phyloP scores from a whole-genome alignment of 2,797 vertebrate species.

The Fundulus diaphanus region DNA sequence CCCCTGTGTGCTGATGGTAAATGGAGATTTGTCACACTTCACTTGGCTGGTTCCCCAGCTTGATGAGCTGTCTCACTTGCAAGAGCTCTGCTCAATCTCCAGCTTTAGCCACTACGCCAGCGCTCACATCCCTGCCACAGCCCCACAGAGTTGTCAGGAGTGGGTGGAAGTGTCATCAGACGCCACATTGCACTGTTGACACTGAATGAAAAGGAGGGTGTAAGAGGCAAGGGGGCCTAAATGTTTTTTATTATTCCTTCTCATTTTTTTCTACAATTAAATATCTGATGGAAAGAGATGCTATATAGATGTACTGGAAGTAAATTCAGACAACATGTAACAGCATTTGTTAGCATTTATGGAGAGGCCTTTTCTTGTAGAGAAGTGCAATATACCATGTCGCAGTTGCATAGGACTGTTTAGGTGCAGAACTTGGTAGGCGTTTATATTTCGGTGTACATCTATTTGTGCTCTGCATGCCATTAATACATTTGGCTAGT shows the following conservation, averaged over 20 bases:
- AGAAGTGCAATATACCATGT: background rate
- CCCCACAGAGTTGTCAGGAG: conserved; percentile 55
- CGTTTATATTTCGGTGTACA: background rate
- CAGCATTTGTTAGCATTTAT: background rate
- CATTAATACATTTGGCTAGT: too few relatives aligned
- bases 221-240: conserved; percentile 34
- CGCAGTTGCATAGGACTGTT: background rate
- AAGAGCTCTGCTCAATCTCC: conserved; percentile 63
- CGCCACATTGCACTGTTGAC: conserved; percentile 76
- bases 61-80: conserved; percentile 81
- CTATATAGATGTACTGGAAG: background rate
- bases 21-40: conserved; percentile 88
- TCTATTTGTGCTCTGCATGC: background rate
- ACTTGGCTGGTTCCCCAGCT: conserved; percentile 82
- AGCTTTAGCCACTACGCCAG: conserved; percentile 65
- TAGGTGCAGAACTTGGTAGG: background rate
- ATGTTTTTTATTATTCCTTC: conserved; percentile 14
- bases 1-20: conserved; percentile 81
- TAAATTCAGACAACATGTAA: background rate
- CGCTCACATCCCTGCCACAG: conserved; percentile 59
- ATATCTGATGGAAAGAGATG: background rate
- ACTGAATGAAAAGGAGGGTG: conserved; percentile 58
- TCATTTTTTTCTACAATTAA: conserved; percentile 15
- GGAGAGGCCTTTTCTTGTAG: background rate
- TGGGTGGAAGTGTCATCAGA: conserved; percentile 69